Conservation (phyloP, 2,888 invertebrate species). For the Nymphalis polychloros region DNA sequence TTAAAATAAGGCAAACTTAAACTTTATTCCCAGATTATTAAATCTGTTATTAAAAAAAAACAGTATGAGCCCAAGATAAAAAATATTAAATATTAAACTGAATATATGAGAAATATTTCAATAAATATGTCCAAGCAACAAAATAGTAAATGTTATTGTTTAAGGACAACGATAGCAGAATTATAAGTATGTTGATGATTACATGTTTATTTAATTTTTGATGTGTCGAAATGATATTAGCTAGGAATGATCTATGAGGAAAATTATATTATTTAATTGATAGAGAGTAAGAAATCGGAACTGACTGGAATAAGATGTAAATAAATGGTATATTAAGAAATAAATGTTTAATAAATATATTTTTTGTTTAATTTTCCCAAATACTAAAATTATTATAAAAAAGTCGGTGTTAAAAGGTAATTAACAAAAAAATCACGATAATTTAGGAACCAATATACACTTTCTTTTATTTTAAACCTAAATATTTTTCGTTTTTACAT, state of each 20-base stretch:
- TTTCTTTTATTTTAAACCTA: no score
- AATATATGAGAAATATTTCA: constrained; percentile 1
- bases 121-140: constrained; percentile 24
- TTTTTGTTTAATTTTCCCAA: constrained; percentile 11
- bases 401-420: no score
- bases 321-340: constrained; percentile 50
- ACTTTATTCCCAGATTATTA: no score
- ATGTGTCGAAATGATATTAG: constrained; percentile 12
- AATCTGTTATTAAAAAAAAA: neutral
- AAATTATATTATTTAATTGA: constrained; percentile 38
- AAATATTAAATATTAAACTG: neutral
- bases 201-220: constrained; percentile 12
- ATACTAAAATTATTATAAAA: neutral
- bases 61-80: neutral
- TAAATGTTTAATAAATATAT: constrained; percentile 41
- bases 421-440: neutral
- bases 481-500: no score
- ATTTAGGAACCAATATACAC: no score
- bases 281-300: constrained; percentile 68
- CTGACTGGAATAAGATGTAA: constrained; percentile 77
- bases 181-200: constrained; percentile 18
- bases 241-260: constrained; percentile 3
- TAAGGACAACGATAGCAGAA: constrained; percentile 15
- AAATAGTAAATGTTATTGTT: constrained; percentile 14
- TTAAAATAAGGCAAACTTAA: no score